A percentile compares a stretch with the other conserved stretches of the same genome.
Conservation (phyloP, 2,113 vertebrate species). For the Pedetes capensis region DNA sequence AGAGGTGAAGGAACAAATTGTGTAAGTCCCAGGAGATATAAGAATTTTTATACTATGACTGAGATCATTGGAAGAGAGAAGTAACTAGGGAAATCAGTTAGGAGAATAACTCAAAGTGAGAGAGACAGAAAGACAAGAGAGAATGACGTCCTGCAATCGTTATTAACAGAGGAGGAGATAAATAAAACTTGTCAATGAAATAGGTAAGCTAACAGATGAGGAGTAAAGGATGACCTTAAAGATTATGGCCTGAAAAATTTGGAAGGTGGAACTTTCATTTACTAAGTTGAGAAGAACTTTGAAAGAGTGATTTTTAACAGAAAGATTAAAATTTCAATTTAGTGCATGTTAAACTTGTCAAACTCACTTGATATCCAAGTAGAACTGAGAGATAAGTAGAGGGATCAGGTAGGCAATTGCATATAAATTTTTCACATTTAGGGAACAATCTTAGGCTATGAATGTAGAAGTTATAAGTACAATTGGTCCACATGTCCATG, state of each 20-base stretch:
- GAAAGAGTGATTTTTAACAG: background rate
- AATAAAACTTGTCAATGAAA: background rate
- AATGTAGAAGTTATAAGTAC: background rate
- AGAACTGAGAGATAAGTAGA: background rate
- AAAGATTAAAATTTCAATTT: background rate
- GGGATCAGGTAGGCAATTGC: background rate
- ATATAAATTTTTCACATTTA: background rate
- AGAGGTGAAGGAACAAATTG: background rate
- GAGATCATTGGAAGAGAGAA: background rate
- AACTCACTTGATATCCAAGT: background rate
- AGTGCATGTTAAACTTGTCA: background rate
- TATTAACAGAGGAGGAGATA: background rate
- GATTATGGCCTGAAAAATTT: background rate
- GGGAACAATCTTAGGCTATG: background rate
- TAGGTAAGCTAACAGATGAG: background rate
- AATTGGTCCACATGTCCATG: background rate
- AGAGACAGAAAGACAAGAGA: background rate
- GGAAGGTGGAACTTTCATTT: background rate
- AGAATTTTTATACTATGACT: background rate
- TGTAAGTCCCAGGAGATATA: background rate
- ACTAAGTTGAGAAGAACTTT: background rate
- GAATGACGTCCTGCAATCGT: background rate
- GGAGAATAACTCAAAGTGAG: background rate
- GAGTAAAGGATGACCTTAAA: background rate
- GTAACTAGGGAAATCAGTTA: background rate